phyloP scores from a whole-genome alignment of 2,888 invertebrate genomes.

The Uropetala carovei region DNA sequence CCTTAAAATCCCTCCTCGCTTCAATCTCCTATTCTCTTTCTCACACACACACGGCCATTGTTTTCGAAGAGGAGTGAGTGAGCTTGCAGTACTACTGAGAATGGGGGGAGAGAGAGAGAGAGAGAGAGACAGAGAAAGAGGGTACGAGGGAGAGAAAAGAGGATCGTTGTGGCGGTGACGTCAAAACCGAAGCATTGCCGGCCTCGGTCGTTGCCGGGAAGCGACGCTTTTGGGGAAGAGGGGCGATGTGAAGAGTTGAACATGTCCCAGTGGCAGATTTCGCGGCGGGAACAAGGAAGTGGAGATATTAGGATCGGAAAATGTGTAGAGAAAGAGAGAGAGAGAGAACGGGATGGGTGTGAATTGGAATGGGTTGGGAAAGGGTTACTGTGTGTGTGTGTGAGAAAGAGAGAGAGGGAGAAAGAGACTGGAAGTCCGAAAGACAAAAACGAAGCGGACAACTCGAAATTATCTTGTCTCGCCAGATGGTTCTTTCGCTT shows the following conservation, averaged over 20 bases:
- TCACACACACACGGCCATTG: not conserved
- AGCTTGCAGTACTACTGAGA: too few species aligned
- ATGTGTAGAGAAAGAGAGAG: not conserved
- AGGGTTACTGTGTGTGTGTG: not conserved
- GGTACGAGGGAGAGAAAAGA: too few species aligned
- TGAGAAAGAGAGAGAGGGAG: not conserved
- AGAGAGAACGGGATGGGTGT: not conserved
- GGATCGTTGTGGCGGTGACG: not conserved
- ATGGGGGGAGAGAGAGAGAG: too few species aligned
- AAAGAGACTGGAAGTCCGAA: not conserved
- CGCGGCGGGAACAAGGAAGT: not conserved
- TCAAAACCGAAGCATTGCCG: not conserved
- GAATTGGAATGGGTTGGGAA: not conserved
- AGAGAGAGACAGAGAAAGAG: too few species aligned
- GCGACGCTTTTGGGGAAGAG: too few species aligned
- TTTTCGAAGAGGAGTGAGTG: not conserved
- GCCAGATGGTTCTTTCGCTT: constrained; percentile 7
- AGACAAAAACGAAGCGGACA: not conserved
- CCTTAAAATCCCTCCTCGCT: not conserved
- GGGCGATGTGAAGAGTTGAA: too few species aligned
- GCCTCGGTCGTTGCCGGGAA: too few species aligned
- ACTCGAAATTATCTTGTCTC: not conserved
- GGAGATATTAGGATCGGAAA: not conserved
- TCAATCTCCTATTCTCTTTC: not conserved
- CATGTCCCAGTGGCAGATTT: too few species aligned